These are phyloP conservation scores for Monopterus albus DNA, from an alignment of 2,113 vertebrate species.

Conservation along the genomic window DNA sequence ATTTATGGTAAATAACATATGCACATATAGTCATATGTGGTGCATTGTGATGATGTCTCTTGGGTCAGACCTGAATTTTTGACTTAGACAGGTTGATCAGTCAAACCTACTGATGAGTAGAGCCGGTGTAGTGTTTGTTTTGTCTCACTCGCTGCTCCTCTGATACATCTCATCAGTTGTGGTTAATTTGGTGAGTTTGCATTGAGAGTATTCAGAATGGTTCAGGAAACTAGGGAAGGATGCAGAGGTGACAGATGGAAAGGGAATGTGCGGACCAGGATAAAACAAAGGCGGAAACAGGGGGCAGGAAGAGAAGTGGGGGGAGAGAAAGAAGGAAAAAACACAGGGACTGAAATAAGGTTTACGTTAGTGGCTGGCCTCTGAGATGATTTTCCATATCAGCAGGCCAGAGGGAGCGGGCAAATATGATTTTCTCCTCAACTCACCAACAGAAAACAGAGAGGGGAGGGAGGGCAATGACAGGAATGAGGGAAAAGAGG, in stretches of 20 bases:
- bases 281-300: constrained; percentile 64
- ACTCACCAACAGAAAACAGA: constrained; percentile 69
- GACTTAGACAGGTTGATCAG: constrained; percentile 20
- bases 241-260: constrained; percentile 64
- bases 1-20: constrained; percentile 58
- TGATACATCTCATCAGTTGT: constrained; percentile 26
- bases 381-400: constrained; percentile 74
- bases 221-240: constrained; percentile 49
- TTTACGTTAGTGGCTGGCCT: constrained; percentile 72
- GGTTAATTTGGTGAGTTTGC: constrained; percentile 34
- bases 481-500: constrained; percentile 50
- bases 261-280: constrained; percentile 64
- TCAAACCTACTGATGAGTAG: neutral
- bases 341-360: constrained; percentile 60
- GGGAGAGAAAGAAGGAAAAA: neutral
- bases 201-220: neutral
- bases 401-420: constrained; percentile 68
- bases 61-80: constrained; percentile 26
- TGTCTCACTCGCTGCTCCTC: constrained; percentile 2
- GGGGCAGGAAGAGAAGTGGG: constrained; percentile 51
- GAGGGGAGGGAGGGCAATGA: constrained; percentile 42
- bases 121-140: neutral
- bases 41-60: constrained; percentile 20
- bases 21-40: constrained; percentile 22
- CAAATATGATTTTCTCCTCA: constrained; percentile 74